Base-by-base conservation (phyloP, 2,113 vertebrate species). In the Himantopus leucocephalus region DNA sequence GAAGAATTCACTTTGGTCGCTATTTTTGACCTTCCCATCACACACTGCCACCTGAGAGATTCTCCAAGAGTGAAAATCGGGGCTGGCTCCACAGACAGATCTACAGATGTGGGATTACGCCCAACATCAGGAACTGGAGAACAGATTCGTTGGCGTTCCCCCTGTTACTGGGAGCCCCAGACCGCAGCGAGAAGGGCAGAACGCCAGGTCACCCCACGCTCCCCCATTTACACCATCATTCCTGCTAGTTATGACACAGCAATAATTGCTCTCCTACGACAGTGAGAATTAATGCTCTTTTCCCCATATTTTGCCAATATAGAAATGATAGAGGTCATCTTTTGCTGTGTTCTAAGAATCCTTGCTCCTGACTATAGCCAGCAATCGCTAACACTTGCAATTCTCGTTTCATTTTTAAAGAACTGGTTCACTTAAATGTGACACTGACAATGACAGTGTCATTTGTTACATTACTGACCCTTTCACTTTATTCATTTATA, bases 291-390 rank as follows among this genome's bases (percentile, higher is more conserved):
- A 9, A 9, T 2, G 32, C 50, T 16, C 17, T 37, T 48, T 10
- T 19, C 1, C 34, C 19, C 43, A 3, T 7, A 1, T n/a, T 18
- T 30, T 53, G 53, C 37, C 48, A 30, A 16, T 1, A 23, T 0
- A 35, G 73, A 37, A 58, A 37, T 3, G 0, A 7, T 1, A 24
- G 16, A 1, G 3, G 24, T 5, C 8, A 0, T 5, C 20, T 83
- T 39, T 26, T 32, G 27, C 50, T 3, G 0, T 0, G 63, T 37
- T 50, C 76, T 18, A 12, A 29, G 67, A 73, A 7, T 3, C 63
- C 84, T 55, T 2, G 8, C 43, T 59, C 30, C 41, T 20, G 30
- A 4, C 29, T 72, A 29, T 0, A 45, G 17, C 71, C 15, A 63
- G 19, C 52, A 30, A 32, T 8, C 13, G 41, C 8, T 75, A 62